These are phyloP conservation scores for Aethes cnicana DNA, from an alignment of 2,888 invertebrate genomes.

Conservation along the genomic window DNA sequence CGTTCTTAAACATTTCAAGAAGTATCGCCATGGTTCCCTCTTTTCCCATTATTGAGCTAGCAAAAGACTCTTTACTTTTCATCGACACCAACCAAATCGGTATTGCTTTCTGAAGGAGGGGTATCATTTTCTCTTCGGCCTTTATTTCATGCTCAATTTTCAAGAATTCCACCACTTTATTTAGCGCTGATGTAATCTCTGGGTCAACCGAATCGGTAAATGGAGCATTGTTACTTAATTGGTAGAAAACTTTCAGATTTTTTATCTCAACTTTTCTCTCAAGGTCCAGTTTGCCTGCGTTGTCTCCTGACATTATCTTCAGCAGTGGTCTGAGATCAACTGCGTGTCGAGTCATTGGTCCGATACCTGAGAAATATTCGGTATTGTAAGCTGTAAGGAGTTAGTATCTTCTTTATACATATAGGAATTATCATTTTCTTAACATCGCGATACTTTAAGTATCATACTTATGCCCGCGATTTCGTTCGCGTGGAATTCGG, in stretches of 20 bases:
- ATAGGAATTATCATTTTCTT: no score
- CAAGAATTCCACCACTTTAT: slow-evolving; percentile 75
- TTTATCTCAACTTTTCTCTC: slow-evolving; percentile 86
- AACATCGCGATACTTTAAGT: no score
- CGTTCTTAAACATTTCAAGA: slow-evolving; percentile 88
- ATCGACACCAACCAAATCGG: slow-evolving; percentile 89
- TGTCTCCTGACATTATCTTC: slow-evolving; percentile 86
- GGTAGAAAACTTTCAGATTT: slow-evolving; percentile 89
- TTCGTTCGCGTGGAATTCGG: no score
- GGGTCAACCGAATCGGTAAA: slow-evolving; percentile 87
- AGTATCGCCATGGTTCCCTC: slow-evolving; percentile 83
- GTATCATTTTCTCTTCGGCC: slow-evolving; percentile 82
- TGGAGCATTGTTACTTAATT: slow-evolving; percentile 89
- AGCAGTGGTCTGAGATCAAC: slow-evolving; percentile 91
- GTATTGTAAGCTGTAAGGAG: no score
- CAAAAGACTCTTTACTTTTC: slow-evolving; percentile 85
- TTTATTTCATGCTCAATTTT: slow-evolving; percentile 83
- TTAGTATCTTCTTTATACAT: no score
- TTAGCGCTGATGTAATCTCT: slow-evolving; percentile 87
- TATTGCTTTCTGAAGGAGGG: slow-evolving; percentile 84
- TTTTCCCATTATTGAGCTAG: slow-evolving; percentile 85
- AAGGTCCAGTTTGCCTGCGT: slow-evolving; percentile 82
- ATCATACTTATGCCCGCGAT: no score
- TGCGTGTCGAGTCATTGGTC: slow-evolving; percentile 94
- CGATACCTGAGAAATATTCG: slow-evolving; percentile 84